Percentiles rank a stretch among this genome's conserved stretches.
phyloP scores from a whole-genome alignment of 2,797 vertebrate genomes.

The Eleutherodactylus coqui region DNA sequence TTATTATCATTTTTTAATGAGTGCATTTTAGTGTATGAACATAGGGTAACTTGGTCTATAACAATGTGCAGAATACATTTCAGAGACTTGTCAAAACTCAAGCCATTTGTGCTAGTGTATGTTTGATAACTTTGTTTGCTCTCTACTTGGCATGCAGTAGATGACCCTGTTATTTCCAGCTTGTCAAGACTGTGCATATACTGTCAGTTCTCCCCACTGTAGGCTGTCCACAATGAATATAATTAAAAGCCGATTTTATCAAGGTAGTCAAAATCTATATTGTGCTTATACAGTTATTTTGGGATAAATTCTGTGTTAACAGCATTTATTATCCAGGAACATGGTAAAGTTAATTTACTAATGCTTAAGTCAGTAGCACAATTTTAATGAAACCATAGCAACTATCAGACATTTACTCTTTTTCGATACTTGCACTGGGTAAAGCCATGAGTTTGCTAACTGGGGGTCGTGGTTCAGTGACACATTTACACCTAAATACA shows the following conservation, averaged over 20 bases:
- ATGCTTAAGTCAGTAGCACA: not conserved
- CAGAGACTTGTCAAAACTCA: conserved; percentile 29
- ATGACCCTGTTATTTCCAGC: conserved; percentile 28
- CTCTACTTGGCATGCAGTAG: not conserved
- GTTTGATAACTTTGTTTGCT: conserved; percentile 42
- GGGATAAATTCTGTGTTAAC: not conserved
- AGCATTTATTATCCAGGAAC: not conserved
- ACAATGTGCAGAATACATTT: conserved; percentile 48
- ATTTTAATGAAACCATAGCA: not conserved
- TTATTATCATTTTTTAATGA: conserved; percentile 49
- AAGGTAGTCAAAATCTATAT: not conserved
- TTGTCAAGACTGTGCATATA: conserved; percentile 18
- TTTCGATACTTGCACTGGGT: not conserved
- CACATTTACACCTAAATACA: too few species aligned
- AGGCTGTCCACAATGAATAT: conserved; percentile 4
- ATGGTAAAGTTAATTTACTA: not conserved
- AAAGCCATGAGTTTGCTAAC: not conserved
- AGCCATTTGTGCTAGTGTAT: conserved; percentile 8
- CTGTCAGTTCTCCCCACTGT: not conserved
- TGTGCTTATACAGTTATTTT: not conserved
- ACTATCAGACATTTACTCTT: not conserved
- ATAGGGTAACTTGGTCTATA: conserved; percentile 24
- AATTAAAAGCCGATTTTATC: conserved; percentile 28
- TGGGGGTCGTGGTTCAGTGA: too few species aligned
- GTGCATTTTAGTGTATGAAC: conserved; percentile 25